Evolutionary conservation across 2,888 invertebrate genomes (phyloP), one percentile per base, ranked within the genome.

Genomic region (Caenorhabditis parvicauda): DNA sequence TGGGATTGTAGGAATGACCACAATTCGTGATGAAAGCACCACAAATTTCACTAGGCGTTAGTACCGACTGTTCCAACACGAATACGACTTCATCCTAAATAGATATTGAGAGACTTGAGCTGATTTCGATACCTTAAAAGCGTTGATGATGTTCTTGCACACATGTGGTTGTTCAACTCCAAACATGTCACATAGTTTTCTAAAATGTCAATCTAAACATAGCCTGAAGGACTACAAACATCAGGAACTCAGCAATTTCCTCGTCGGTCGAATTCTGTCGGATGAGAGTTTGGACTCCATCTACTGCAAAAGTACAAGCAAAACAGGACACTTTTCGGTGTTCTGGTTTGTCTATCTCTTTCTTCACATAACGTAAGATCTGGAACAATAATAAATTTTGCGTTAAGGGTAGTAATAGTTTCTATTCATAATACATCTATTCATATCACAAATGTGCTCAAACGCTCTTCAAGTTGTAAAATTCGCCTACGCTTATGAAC

Each of bases 11-110:
- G 9, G 67, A 61, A n/a, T 64, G 57, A 5, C 70, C 70, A 54
- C 73, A 73, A 48, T 70, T 55, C 14, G 51, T 46, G 14, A 72
- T 57, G 43, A 74, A 67, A 2, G 67, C 70, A 48, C 74, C 74
- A 48, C 74, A 74, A 27, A 74, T 66, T 43, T 74, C 72, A 22
- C 64, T 59, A 12, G 70, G 67, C 2, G 70, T 70, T 59, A 73
- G 67, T 12, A 71, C 60, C 3, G 68, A 60, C 39, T 61, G 47
- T 27, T 64, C 62, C 4, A 74, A 46, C 7, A 72, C 71, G 59
- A 71, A 74, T 3, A 62, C 62, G 17, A 73, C 62, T 53, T 75
- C 74, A 51, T 66, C 64, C 66, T 67, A 39, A 43, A 54, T 32
- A 24, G 14, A 4, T 37, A 17, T 50, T 50, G 25, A 39, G 43